A percentile compares a stretch with the other conserved stretches of the same genome.
Evolutionary conservation across 2,113 vertebrate genomes (phyloP).

Genomic region (Albula glossodonta): DNA sequence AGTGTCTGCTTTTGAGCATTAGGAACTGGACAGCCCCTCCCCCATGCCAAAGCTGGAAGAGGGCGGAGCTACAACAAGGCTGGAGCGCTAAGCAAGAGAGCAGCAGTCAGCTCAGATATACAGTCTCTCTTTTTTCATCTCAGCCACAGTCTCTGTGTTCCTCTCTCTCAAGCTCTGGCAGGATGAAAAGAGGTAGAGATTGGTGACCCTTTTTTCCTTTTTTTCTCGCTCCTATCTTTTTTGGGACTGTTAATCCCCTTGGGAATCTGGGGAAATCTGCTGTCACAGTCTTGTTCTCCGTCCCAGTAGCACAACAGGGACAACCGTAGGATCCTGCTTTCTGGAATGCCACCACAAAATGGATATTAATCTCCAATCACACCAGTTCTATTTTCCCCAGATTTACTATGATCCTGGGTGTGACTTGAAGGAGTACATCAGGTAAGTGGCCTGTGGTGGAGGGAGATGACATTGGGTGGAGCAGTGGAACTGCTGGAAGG

Average conservation of each 20-base stretch:
- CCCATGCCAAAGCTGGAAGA: background rate
- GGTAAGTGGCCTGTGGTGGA: background rate
- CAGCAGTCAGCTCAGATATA: background rate
- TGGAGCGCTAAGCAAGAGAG: no score
- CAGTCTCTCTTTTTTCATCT: no score
- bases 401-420: background rate
- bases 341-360: background rate
- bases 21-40: background rate
- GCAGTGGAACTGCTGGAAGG: background rate
- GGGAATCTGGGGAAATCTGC: background rate
- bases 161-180: background rate
- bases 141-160: background rate
- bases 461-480: background rate
- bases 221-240: background rate
- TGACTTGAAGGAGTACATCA: background rate
- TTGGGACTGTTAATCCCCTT: background rate
- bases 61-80: no score
- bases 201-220: background rate
- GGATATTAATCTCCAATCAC: background rate
- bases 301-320: background rate
- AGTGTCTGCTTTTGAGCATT: background rate
- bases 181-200: background rate
- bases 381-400: background rate
- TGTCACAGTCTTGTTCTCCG: background rate
- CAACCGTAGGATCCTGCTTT: background rate